Conservation (phyloP, 2,113 vertebrate species). For the Brachionichthys hirsutus region DNA sequence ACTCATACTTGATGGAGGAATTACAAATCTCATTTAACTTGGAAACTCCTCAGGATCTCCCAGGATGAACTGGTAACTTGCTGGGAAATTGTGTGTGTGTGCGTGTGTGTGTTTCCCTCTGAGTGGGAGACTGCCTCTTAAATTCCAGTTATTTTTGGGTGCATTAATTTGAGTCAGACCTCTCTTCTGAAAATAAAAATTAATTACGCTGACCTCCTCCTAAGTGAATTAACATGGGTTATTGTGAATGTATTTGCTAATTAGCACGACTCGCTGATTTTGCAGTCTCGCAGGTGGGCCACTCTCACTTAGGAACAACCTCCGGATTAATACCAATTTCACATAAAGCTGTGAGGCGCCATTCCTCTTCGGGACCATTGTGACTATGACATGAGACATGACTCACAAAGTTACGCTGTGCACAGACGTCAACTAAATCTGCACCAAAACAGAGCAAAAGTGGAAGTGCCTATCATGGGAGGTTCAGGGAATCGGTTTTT, state of each 20-base stretch:
- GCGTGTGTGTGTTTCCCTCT: neutral
- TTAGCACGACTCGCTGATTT: constrained; percentile 65
- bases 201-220: constrained; percentile 64
- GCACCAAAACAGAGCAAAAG: constrained; percentile 6
- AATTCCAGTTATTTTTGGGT: constrained; percentile 57
- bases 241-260: constrained; percentile 73
- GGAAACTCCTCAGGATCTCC: neutral
- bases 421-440: constrained; percentile 1
- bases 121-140: constrained; percentile 26
- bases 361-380: constrained; percentile 5
- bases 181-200: constrained; percentile 63
- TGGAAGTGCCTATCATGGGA: constrained; percentile 29
- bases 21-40: too few species aligned
- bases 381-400: constrained; percentile 34
- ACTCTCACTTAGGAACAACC: constrained; percentile 36
- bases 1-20: too few species aligned
- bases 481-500: constrained; percentile 46
- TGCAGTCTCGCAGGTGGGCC: constrained; percentile 55
- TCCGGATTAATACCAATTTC: constrained; percentile 39
- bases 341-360: constrained; percentile 5
- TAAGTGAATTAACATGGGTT: constrained; percentile 70
- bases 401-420: constrained; percentile 11
- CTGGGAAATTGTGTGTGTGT: constrained; percentile 9
- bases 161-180: constrained; percentile 58
- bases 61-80: neutral